A percentile compares a stretch with the other conserved stretches of the same genome.
phyloP scores from a whole-genome alignment of 1,140 invertebrate species.

The Drosophila orosa region DNA sequence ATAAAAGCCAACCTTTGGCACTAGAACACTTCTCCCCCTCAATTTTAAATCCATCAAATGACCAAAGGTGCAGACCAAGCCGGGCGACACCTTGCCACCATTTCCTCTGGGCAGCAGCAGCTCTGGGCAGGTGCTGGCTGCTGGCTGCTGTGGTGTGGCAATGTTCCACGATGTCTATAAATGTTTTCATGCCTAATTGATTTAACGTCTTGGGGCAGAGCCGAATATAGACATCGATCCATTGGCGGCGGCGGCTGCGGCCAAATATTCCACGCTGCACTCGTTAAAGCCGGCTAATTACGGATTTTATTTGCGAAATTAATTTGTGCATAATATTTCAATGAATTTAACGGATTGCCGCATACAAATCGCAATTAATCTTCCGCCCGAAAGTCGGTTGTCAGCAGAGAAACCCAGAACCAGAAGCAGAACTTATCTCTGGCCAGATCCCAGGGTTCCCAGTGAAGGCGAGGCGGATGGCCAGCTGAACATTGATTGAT shows the following conservation, averaged over 20 bases:
- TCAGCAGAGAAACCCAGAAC: constrained; percentile 11
- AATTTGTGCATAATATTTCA: constrained; percentile 80
- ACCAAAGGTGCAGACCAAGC: neutral
- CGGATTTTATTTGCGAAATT: constrained; percentile 60
- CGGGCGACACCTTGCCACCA: constrained; percentile 9
- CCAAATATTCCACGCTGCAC: constrained; percentile 50
- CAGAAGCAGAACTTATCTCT: neutral
- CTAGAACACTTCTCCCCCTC: neutral
- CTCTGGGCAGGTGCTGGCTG: neutral
- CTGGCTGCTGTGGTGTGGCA: constrained; percentile 19
- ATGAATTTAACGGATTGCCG: constrained; percentile 74
- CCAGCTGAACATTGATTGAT: constrained; percentile 73
- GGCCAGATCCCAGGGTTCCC: neutral
- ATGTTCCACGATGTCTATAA: constrained; percentile 35
- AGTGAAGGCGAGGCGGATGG: constrained; percentile 3
- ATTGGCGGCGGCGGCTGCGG: constrained; percentile 18
- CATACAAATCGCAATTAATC: constrained; percentile 76
- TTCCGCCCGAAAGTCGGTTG: constrained; percentile 28
- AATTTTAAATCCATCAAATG: too few species aligned
- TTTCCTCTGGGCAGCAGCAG: constrained; percentile 2
- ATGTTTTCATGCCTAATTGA: constrained; percentile 55
- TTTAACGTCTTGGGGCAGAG: constrained; percentile 48
- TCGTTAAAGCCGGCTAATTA: constrained; percentile 55
- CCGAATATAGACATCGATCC: constrained; percentile 53
- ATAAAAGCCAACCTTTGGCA: neutral